phyloP scores from a whole-genome alignment of 1,140 invertebrate genomes.

The Ostrea edulis region DNA sequence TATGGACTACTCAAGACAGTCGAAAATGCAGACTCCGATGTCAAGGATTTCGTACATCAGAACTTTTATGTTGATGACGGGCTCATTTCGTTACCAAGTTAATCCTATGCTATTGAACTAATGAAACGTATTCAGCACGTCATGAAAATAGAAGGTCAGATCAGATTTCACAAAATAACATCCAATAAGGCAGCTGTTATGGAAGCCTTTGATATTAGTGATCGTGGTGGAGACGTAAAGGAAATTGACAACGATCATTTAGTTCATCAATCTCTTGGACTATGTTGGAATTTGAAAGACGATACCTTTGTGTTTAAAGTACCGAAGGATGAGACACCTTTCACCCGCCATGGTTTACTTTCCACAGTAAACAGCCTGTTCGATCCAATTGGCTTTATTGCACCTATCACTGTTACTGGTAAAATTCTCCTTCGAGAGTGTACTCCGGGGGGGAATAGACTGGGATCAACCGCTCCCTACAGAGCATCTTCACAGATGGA shows the following conservation, averaged over 20 bases:
- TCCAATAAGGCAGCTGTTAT: slow-evolving; percentile 44
- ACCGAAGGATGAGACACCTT: slow-evolving; percentile 40
- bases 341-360: slow-evolving; percentile 33
- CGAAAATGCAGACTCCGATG: neutral
- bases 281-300: too few species aligned
- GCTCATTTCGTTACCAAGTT: slow-evolving; percentile 20
- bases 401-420: slow-evolving; percentile 55
- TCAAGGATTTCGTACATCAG: too few species aligned
- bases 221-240: slow-evolving; percentile 42
- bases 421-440: slow-evolving; percentile 60
- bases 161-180: too few species aligned
- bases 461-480: slow-evolving; percentile 45
- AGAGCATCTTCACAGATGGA: neutral
- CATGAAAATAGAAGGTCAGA: too few species aligned
- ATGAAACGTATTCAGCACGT: too few species aligned
- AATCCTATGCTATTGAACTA: slow-evolving; percentile 28
- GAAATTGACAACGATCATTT: slow-evolving; percentile 28
- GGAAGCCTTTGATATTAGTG: slow-evolving; percentile 35
- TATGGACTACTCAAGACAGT: slow-evolving; percentile 53
- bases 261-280: slow-evolving; percentile 52
- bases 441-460: too few species aligned
- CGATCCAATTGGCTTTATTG: slow-evolving; percentile 61
- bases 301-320: slow-evolving; percentile 46
- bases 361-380: slow-evolving; percentile 57
- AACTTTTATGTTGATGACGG: too few species aligned